A percentile compares a stretch with the other conserved stretches of the same genome.
These are phyloP conservation scores for Acanthosepion esculentum DNA, from an alignment of 2,888 invertebrate species.

Conservation along the genomic window DNA sequence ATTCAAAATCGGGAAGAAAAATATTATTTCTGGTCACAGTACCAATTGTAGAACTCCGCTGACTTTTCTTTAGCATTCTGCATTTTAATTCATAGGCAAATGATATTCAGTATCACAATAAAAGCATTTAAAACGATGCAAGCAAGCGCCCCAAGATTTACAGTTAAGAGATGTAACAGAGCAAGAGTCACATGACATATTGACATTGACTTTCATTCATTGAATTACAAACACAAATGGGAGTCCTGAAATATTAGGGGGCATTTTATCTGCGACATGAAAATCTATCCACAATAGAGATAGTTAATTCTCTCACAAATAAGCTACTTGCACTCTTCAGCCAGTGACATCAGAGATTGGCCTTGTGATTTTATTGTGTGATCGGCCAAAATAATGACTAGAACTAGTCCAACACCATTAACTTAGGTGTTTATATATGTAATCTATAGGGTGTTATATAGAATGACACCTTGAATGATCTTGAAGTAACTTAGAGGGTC, in stretches of 20 bases:
- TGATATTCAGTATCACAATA: not conserved
- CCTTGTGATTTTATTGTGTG: not conserved
- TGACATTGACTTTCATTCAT: not conserved
- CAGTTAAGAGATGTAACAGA: not conserved
- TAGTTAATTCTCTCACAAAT: not conserved
- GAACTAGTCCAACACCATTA: not conserved
- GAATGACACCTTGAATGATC: not conserved
- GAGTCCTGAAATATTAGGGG: not conserved
- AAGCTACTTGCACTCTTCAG: not conserved
- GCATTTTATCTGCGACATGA: not conserved
- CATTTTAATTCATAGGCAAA: too few species aligned
- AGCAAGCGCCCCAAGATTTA: not conserved
- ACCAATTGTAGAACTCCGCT: too few species aligned
- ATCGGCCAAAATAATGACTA: not conserved
- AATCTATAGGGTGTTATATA: not conserved
- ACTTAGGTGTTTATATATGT: conserved; percentile 6
- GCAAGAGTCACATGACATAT: too few species aligned
- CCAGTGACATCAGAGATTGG: not conserved
- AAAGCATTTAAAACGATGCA: too few species aligned
- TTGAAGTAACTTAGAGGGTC: not conserved
- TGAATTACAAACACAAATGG: not conserved
- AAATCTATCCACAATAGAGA: not conserved
- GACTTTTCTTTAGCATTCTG: too few species aligned
- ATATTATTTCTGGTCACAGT: too few species aligned
- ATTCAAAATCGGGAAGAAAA: too few species aligned